Conservation (phyloP, 2,888 invertebrate genomes). For the Meta bourneti region DNA sequence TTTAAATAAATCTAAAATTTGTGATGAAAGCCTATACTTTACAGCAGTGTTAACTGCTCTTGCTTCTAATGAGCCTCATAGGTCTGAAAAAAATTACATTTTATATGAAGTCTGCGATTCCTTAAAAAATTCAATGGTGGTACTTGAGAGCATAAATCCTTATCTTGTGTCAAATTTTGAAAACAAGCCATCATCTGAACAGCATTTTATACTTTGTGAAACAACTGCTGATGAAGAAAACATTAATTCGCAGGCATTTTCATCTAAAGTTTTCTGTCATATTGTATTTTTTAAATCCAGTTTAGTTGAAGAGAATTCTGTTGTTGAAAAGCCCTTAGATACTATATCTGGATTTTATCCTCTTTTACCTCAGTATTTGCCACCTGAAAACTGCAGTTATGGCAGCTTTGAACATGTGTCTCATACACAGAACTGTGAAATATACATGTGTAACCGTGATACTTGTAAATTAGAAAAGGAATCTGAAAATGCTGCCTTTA, state of each 20-base stretch:
- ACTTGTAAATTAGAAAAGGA: conserved; percentile 22
- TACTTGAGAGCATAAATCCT: conserved; percentile 30
- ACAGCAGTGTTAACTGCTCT: conserved; percentile 60
- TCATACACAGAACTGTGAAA: conserved; percentile 65
- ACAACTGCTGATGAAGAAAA: conserved; percentile 26
- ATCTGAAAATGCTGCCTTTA: conserved; percentile 42
- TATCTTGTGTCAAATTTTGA: conserved; percentile 21
- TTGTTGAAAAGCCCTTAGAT: conserved; percentile 17
- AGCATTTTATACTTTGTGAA: conserved; percentile 64
- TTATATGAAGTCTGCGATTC: conserved; percentile 55
- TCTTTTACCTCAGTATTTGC: conserved; percentile 67
- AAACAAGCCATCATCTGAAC: conserved; percentile 8
- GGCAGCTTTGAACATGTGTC: conserved; percentile 57
- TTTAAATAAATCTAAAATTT: conserved; percentile 26
- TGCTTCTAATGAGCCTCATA: conserved; percentile 5
- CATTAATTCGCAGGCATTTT: background rate
- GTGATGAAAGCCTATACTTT: conserved; percentile 44
- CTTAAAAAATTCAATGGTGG: background rate
- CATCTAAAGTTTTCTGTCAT: conserved; percentile 50
- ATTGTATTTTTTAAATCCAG: conserved; percentile 58
- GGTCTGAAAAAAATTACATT: conserved; percentile 63
- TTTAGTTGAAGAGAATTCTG: conserved; percentile 9
- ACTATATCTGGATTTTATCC: conserved; percentile 52
- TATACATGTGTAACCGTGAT: conserved; percentile 51
- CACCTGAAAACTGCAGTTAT: conserved; percentile 49